Conservation (phyloP, 2,888 invertebrate species). For the Clunio marinus region DNA sequence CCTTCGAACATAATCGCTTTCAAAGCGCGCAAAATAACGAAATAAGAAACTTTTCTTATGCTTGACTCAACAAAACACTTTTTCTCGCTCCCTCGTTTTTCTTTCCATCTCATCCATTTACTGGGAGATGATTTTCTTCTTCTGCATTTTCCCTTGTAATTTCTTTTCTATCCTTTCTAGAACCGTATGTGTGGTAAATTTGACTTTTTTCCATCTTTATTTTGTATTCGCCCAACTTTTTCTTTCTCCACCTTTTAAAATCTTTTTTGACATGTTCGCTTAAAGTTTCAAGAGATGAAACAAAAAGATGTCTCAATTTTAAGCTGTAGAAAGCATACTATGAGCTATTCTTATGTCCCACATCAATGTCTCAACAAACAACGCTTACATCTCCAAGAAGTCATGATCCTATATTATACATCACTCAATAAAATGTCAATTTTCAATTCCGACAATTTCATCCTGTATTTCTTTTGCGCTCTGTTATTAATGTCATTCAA, state of each 20-base stretch:
- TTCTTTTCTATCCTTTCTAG: no score
- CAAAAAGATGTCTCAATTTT: neutral
- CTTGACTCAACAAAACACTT: neutral
- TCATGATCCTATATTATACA: constrained; percentile 17
- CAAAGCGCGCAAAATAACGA: neutral
- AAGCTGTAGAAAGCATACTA: neutral
- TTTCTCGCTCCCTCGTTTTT: neutral
- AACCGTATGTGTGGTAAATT: no score
- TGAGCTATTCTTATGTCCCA: neutral
- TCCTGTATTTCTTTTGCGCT: neutral
- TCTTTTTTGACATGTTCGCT: no score
- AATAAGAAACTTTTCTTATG: neutral
- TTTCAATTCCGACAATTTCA: neutral
- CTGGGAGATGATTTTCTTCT: no score
- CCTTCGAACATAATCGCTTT: constrained; percentile 6
- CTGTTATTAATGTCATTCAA: neutral
- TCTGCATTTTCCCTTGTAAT: no score
- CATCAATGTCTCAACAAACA: no score
- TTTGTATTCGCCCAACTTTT: no score
- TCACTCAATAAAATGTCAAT: constrained; percentile 34
- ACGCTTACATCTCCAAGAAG: no score
- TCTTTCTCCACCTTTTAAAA: no score
- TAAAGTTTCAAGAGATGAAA: no score
- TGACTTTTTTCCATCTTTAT: no score
- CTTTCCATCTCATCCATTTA: neutral